Evolutionary conservation across 2,113 vertebrate species (phyloP).

Genomic region (Oncorhynchus keta): DNA sequence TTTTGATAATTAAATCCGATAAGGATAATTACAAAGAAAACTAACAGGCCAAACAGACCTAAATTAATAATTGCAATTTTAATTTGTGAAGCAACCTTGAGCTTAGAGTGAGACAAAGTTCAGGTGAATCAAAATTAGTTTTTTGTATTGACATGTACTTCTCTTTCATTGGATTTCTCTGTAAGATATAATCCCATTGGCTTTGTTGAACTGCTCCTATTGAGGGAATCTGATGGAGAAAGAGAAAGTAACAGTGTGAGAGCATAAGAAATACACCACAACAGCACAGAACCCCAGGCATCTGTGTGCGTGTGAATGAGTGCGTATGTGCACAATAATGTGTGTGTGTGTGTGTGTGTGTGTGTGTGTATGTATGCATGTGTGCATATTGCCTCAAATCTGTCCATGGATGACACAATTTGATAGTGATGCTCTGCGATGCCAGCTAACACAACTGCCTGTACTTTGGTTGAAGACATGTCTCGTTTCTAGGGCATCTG

Average conservation of each 20-base stretch:
- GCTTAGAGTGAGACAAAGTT: constrained; percentile 13
- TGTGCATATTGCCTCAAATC: constrained; percentile 3
- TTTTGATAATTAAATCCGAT: not conserved
- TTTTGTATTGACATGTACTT: constrained; percentile 4
- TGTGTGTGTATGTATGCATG: not conserved
- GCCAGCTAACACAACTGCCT: constrained; percentile 16
- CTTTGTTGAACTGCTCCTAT: constrained; percentile 7
- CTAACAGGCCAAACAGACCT: not conserved
- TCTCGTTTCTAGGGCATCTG: constrained; percentile 37
- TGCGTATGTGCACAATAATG: constrained; percentile 8
- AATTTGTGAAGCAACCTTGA: constrained; percentile 28
- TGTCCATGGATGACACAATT: not conserved
- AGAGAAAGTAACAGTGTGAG: not conserved
- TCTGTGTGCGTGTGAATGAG: not conserved
- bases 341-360: constrained; percentile 8
- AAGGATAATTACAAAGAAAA: not conserved
- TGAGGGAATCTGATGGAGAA: not conserved
- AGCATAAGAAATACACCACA: constrained; percentile 1
- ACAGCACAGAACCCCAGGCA: not conserved
- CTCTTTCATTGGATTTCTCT: not conserved
- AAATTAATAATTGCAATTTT: not conserved
- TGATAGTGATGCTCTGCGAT: constrained; percentile 33
- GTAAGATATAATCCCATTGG: not conserved
- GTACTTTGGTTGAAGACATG: constrained; percentile 15
- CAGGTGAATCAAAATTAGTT: not conserved